Evolutionary conservation across 2,888 invertebrate species (phyloP), one percentile per base, ranked within the genome.

Genomic region (Cephonodes hylas): DNA sequence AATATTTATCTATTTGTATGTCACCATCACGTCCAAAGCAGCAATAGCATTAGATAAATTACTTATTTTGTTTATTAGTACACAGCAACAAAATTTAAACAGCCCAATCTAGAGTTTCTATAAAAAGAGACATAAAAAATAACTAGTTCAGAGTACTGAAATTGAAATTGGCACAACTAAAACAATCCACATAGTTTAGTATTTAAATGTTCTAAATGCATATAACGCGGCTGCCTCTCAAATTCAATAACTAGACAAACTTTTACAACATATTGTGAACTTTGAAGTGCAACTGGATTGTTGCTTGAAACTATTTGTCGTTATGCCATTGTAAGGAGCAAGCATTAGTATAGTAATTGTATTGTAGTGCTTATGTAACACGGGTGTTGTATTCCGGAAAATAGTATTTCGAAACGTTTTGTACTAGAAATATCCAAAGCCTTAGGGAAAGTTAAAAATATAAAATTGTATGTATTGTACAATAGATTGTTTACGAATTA

Each of bases 221-320:
- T 13, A 53, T 42, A 42, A 27, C 4, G 7, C 46, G 42, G 2
- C 42, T 45, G 6, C 57, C 45, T 31, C 46, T 38, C 22, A 58
- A 58, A 73, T 75, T 76, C 74, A 79, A 79, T 77, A 77, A 75
- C 74, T 66, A 72, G 65, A 53, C 57, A 42, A 75, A 77, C 70
- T 77, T 74, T 66, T 69, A 66, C 69, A 69, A 75, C 76, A 72
- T 76, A 76, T 74, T 64, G 64, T 68, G 65, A 66, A 65, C 69
- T 63, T 69, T 63, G 68, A 64, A 58, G 59, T 62, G 64, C 63
- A 69, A 65, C 68, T 64, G 31, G 73, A 79, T 79, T 77, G 75
- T 80, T 73, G 60, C 69, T 63, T 6, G 53, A 57, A 70, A 72
- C 66, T 75, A 79, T 75, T 73, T 68, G 73, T 69, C 64, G 66